phyloP scores from a whole-genome alignment of 35 echinoderm and acorn worm genomes.

The Apostichopus japonicus region DNA sequence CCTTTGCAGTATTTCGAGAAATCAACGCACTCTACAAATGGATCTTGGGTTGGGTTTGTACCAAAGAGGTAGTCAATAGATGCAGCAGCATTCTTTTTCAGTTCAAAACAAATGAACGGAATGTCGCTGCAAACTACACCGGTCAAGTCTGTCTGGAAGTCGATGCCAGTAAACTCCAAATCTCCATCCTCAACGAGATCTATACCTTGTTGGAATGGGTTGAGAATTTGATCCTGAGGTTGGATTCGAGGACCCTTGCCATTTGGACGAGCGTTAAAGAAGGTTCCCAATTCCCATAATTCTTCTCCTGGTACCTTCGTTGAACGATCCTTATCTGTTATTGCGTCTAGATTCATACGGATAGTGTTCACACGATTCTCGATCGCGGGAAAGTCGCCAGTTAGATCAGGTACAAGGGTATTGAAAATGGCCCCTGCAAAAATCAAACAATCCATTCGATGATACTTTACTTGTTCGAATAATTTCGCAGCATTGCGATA shows the following conservation, averaged over 20 bases:
- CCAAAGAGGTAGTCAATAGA: constrained; percentile 67
- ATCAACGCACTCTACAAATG: constrained; percentile 72
- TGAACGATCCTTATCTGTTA: constrained; percentile 54
- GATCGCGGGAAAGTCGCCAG: constrained; percentile 53
- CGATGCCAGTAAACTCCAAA: constrained; percentile 53
- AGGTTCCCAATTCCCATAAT: constrained; percentile 77
- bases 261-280: constrained; percentile 66
- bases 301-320: constrained; percentile 58
- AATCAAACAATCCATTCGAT: background rate
- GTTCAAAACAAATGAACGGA: constrained; percentile 75
- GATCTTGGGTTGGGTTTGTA: constrained; percentile 68
- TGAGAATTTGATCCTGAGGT: constrained; percentile 63
- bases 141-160: constrained; percentile 75
- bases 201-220: constrained; percentile 28
- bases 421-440: constrained; percentile 74
- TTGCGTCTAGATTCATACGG: constrained; percentile 30
- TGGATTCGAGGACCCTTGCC: constrained; percentile 67
- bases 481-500: too few relatives aligned
- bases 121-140: constrained; percentile 65
- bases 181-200: constrained; percentile 37
- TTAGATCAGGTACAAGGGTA: constrained; percentile 55
- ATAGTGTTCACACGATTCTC: constrained; percentile 66
- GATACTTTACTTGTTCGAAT: too few relatives aligned
- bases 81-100: constrained; percentile 69
- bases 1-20: constrained; percentile 77